These are phyloP conservation scores for Catamblyrhynchus diadema DNA, from an alignment of 2,797 vertebrate species.

Conservation along the genomic window DNA sequence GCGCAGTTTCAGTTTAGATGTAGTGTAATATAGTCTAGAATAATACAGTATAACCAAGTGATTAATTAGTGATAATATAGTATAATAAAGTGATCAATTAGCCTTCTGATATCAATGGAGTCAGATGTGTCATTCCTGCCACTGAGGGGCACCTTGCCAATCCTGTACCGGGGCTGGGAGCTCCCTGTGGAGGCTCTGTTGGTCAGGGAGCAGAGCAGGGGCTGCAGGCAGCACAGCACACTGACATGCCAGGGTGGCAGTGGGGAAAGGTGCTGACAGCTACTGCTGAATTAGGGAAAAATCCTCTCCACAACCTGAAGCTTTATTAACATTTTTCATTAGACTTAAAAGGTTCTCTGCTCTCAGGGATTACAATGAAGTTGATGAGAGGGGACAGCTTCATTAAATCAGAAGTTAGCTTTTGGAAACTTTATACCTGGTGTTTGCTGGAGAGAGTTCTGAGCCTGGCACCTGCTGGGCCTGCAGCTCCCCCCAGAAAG, in stretches of 20 bases:
- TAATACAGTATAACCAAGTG: no score
- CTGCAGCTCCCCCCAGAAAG: accelerated
- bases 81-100: no score
- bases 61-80: no score
- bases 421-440: not conserved
- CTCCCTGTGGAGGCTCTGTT: not conserved
- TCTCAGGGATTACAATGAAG: conserved; percentile 7
- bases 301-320: not conserved
- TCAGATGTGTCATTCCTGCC: no score
- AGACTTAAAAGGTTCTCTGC: not conserved
- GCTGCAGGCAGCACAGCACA: not conserved
- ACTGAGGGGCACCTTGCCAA: no score
- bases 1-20: no score
- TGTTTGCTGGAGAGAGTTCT: not conserved
- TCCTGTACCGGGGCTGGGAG: not conserved
- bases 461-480: not conserved
- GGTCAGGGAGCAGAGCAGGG: not conserved
- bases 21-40: no score
- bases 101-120: no score
- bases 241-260: not conserved
- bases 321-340: conserved; percentile 15
- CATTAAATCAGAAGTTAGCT: not conserved
- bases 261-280: conserved; percentile 38
- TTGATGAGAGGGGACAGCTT: conserved; percentile 5
- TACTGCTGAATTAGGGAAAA: conserved; percentile 21